Conservation (phyloP, 64 coral and sea anemone species). For the Actinia equina region DNA sequence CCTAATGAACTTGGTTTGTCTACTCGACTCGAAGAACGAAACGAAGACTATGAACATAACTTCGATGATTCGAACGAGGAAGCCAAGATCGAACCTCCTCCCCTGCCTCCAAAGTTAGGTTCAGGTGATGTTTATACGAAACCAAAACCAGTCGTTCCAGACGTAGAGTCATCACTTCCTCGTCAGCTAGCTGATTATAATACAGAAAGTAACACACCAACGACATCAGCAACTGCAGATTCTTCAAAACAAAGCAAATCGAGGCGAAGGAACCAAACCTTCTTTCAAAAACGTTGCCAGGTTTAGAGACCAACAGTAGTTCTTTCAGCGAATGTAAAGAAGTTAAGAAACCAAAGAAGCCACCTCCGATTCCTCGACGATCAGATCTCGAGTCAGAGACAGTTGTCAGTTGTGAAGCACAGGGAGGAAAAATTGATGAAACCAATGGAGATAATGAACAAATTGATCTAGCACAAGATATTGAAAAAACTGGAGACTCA, state of each 20-base stretch:
- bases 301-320: background rate
- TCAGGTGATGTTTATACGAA: background rate
- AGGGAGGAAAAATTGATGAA: background rate
- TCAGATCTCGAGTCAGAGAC: slow-evolving; percentile 1
- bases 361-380: background rate
- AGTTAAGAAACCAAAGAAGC: background rate
- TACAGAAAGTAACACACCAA: background rate
- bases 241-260: background rate
- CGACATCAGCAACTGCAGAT: background rate
- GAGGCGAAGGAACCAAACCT: background rate
- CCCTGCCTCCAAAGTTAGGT: slow-evolving; percentile 6
- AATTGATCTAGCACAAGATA: background rate
- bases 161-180: slow-evolving; percentile 25
- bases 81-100: background rate
- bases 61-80: background rate
- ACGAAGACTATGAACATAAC: background rate
- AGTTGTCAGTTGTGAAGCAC: background rate
- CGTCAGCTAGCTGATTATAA: background rate
- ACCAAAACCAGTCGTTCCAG: slow-evolving; percentile 13
- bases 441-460: background rate
- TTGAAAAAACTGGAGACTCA: background rate
- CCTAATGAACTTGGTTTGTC: background rate
- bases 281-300: background rate
- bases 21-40: background rate
- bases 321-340: background rate